Evolutionary conservation across 2,888 invertebrate genomes (phyloP), one percentile per base, ranked within the genome.

Genomic region (Crematogaster levior): DNA sequence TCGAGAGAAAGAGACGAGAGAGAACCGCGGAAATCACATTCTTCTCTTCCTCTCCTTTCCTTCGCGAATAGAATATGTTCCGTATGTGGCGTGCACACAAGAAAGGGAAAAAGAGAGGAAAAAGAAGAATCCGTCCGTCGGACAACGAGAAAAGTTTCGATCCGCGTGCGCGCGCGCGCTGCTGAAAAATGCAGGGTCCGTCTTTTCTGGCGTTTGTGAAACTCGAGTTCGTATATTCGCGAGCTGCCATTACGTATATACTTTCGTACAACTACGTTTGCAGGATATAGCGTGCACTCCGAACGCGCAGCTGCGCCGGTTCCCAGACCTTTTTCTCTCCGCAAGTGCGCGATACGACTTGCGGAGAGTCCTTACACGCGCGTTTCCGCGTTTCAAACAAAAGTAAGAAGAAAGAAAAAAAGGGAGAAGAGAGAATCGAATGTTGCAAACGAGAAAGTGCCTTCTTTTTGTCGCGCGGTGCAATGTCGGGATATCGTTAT

Each of bases 221-320:
- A 77, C 77, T 68, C 43, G 53, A 43, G 88, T 87, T 79, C 82
- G 90, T 86, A 86, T 88, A 88, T 81, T 80, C 87, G 83, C 83
- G 85, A 85, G 84, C 56, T 89, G 85, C 88, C 89, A 89, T 89
- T 89, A 89, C 86, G 84, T 82, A 88, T 86, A n/a, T n/a, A n/a
- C 86, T 30, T 79, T 85, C 89, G 80, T 43, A 84, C 84, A 88
- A 85, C 89, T 85, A 85, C 85, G 86, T 73, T 84, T 91, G 90
- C 90, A 90, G 77, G 85, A 90, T 63, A 37, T 88, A 88, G 88
- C 89, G 88, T 89, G 89, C 86, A 72, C 83, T 24, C 81, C 56
- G 58, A 53, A 70, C 51, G 27, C 30, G 73, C 89, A 89, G 89
- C 90, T 89, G 89, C 90, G 65, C 81, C 79, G 73, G 77, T 90